Evolutionary conservation across 2,888 invertebrate species (phyloP), one percentile per base, ranked within the genome.

Genomic region (Acanthacorydalis orientalis): DNA sequence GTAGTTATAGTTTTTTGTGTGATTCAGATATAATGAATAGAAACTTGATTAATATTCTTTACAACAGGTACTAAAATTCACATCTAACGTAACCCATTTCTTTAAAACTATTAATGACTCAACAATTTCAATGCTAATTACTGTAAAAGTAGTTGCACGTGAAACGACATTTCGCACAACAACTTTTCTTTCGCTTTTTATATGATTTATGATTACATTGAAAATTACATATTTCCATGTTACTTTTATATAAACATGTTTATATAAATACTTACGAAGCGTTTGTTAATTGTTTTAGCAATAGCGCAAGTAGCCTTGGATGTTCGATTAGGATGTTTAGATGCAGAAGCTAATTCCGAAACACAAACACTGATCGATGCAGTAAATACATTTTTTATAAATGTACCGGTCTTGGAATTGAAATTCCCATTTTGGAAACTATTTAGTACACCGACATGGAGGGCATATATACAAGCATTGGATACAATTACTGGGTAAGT

Each of bases 371-470:
- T 81, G 7, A 80, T 81, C 8, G 72, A 80, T 51, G 80, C 80
- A 0, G 77, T 80, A 0, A 75, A 74, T 51, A 76, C 75, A 0
- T 80, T 80, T 58, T 77, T 81, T 58, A 61, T 76, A 4, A 76
- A 76, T 53, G 79, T 81, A 1, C 77, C 77, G 0, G 67, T 77
- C 44, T 59, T 80, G 48, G 81, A 81, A 56, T 62, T 81, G 11
- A 70, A 75, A 50, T 71, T 78, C 6, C 80, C 80, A 0, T 76
- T 80, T 67, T 81, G 81, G 81, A 70, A 74, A 55, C 54, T 79
- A 2, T 76, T 78, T 57, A 73, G 70, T 6, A 80, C 80, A 0
- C 67, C 74, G 0, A 75, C 75, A 56, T 80, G 79, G 64, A 69
- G 63, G 40, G 62, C 68, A 61, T 81, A 79, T 54, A 75, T 80